A percentile compares a stretch with the other conserved stretches of the same genome.
Evolutionary conservation across 2,797 vertebrate genomes (phyloP).

Genomic region (Tarsius wallacei): DNA sequence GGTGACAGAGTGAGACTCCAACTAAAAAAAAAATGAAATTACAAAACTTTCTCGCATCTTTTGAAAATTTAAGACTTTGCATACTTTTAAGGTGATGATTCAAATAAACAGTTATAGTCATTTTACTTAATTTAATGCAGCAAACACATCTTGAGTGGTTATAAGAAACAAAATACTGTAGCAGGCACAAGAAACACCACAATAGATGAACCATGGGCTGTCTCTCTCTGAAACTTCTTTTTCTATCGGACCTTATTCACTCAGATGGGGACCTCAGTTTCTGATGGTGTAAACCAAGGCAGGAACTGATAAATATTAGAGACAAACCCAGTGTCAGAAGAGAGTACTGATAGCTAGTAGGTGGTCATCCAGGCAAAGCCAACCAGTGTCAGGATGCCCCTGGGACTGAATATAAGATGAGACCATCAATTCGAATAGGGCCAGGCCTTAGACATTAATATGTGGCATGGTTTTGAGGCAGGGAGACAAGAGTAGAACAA

Average conservation of each 20-base stretch:
- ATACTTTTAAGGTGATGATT: neutral
- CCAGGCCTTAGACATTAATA: neutral
- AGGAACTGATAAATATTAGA: neutral
- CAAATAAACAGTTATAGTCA: slow-evolving; percentile 6
- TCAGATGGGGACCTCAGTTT: neutral
- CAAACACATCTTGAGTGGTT: neutral
- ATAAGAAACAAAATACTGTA: neutral
- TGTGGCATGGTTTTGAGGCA: neutral
- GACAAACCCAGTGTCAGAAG: neutral
- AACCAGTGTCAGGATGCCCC: neutral
- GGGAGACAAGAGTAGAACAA: neutral
- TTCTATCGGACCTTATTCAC: neutral
- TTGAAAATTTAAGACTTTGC: slow-evolving; percentile 12
- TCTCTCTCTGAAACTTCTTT: neutral
- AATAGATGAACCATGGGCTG: neutral
- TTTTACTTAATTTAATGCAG: slow-evolving; percentile 65
- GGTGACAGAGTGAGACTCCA: too few relatives aligned
- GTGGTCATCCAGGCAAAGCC: neutral
- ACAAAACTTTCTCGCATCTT: neutral
- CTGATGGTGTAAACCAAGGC: neutral
- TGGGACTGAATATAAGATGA: neutral
- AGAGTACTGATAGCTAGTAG: neutral
- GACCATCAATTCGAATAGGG: neutral
- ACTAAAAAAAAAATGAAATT: neutral
- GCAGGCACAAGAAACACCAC: neutral